phyloP scores from a whole-genome alignment of 2,113 vertebrate species.

The Oxygymnocypris stewartii region DNA sequence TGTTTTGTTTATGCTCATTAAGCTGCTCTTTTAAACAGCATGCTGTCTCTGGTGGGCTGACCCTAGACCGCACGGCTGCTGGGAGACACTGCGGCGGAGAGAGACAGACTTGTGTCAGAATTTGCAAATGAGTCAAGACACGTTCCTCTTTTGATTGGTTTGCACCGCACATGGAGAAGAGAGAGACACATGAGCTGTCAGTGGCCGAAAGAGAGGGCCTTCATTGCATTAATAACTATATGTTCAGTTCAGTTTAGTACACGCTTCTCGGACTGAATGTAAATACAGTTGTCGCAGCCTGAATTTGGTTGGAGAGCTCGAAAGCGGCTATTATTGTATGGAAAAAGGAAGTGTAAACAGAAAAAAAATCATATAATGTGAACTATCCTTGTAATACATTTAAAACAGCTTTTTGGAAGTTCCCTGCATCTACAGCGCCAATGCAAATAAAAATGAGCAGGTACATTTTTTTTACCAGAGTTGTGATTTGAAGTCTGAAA shows the following conservation, averaged over 20 bases:
- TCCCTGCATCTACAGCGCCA: not conserved
- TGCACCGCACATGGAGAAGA: not conserved
- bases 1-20: slow-evolving; percentile 29
- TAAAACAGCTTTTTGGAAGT: not conserved
- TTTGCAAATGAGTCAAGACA: slow-evolving; percentile 9
- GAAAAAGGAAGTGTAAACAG: not conserved
- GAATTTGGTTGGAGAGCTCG: not conserved
- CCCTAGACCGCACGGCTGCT: not conserved
- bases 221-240: slow-evolving; percentile 6
- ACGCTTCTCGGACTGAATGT: not conserved
- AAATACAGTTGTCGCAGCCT: not conserved
- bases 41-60: slow-evolving; percentile 24
- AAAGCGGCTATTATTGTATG: not conserved
- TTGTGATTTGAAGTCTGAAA: not conserved
- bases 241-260: not conserved
- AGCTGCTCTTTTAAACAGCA: slow-evolving; percentile 29
- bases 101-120: not conserved
- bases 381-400: not conserved
- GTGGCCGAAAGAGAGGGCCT: not conserved
- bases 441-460: not conserved
- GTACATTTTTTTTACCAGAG: too few relatives aligned
- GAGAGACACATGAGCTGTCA: slow-evolving; percentile 5
- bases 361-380: not conserved
- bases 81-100: not conserved
- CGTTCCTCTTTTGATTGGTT: not conserved